These are phyloP conservation scores for Microhierax caerulescens DNA, from an alignment of 2,797 vertebrate species.

Conservation along the genomic window DNA sequence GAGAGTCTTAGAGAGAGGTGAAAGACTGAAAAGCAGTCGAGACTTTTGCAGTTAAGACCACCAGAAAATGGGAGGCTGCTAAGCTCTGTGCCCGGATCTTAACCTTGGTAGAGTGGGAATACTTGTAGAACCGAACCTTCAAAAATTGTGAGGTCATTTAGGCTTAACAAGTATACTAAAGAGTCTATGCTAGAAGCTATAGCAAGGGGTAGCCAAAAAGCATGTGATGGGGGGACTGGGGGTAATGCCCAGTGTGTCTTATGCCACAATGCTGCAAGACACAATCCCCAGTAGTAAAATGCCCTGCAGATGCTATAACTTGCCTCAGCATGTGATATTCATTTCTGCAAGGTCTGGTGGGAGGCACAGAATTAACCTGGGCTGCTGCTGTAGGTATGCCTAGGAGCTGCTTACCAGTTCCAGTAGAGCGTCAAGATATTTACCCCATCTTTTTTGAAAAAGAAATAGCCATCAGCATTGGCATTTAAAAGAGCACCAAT, in stretches of 20 bases:
- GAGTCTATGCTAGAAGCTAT: rapidly evolving
- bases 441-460: not conserved
- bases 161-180: not conserved
- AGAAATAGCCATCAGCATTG: not conserved
- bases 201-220: not conserved
- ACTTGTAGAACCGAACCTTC: not conserved
- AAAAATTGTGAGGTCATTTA: not conserved
- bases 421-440: slow-evolving; percentile 4
- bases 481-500: not conserved
- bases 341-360: not conserved
- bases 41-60: not conserved
- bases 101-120: not conserved
- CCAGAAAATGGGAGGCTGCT: not conserved
- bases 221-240: not conserved
- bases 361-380: not conserved
- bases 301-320: not conserved
- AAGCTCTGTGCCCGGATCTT: not conserved
- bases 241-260: not conserved
- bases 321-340: not conserved
- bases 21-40: not conserved
- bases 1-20: not conserved
- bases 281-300: not conserved
- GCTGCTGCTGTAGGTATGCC: not conserved
- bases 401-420: not conserved
- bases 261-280: not conserved